Base-by-base conservation (phyloP, 2,797 vertebrate genomes). In the Tauraco hartlaubi region DNA sequence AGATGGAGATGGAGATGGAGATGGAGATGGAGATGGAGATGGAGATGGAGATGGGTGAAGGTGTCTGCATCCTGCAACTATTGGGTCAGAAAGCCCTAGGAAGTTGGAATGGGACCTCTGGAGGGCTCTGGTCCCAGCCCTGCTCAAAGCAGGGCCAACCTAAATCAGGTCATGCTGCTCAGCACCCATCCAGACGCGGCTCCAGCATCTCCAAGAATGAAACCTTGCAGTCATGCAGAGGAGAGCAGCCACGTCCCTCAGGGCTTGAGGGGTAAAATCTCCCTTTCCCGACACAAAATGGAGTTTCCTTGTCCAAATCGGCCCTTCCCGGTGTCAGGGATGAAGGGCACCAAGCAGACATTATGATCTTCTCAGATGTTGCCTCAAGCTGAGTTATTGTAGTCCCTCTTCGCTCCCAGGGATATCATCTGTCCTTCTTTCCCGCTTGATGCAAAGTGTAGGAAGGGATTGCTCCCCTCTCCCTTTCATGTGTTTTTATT, bases 121-220 rank as follows among this genome's bases (percentile, higher is more conserved):
- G 25, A 54, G 46, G 3, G 2, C 12, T 44, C 52, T 55, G 59
- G 28, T 66, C 28, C 33, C 52, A 75, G 3, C 9, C 8, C 19
- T 44, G 28, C 52, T 66, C 64, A 61, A 39, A 81, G 48, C 51
- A 75, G 33, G 29, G 12, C 21, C n/a, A n/a, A 29, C 16, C 22
- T 59, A 44, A 31, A n/a, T 64, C 25, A 22, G 25, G 21, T 35
- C 33, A 8, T 18, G 29, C 33, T 33, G 19, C 90, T 39, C 83
- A 48, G 46, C 3, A 1, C 64, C 31, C 2, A 1, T 22, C 16
- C 35, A 54, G 33, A 18, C 0, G 2, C 9, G 31, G 11, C 54
- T 66, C 31, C 46, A 48, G 10, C 16, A 33, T 33, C 59, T 48
- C 39, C 52, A 55, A 37, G 48, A 29, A 43, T 25, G 26, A 59